Conservation (phyloP, 2,797 vertebrate species). For the Apodemus agrarius region DNA sequence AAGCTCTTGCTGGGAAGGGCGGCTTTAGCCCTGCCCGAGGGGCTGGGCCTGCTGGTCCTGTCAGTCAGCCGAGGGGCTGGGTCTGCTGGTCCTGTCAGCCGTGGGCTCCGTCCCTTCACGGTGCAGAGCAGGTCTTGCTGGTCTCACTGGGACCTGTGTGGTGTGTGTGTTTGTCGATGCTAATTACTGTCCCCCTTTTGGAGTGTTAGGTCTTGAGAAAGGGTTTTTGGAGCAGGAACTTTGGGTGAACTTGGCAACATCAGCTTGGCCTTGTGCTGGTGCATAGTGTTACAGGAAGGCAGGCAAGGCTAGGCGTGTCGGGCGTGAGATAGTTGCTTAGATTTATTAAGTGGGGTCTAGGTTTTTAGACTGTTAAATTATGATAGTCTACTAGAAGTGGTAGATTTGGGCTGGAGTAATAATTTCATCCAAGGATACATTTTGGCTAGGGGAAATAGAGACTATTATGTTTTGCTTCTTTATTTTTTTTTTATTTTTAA, state of each 20-base stretch:
- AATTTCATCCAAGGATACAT: not conserved
- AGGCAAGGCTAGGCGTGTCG: not conserved
- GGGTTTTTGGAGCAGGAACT: not conserved
- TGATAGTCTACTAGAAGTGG: not conserved
- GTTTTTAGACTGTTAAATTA: not conserved
- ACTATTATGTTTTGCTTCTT: not conserved
- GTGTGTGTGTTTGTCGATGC: not conserved
- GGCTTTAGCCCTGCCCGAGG: not conserved
- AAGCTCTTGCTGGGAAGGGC: not conserved
- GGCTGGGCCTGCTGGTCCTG: fast-evolving
- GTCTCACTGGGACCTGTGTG: not conserved
- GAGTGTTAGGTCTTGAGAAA: not conserved
- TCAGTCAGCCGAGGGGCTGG: fast-evolving
- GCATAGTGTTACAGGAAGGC: too few relatives aligned
- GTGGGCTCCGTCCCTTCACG: too few relatives aligned
- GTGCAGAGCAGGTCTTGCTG: not conserved
- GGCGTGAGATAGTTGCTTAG: not conserved
- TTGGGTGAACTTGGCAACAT: not conserved
- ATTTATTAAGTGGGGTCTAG: not conserved
- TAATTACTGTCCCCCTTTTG: not conserved
- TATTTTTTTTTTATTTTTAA: not conserved
- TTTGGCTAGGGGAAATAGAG: conserved; percentile 30
- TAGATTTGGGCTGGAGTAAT: not conserved
- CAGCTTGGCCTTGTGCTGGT: not conserved
- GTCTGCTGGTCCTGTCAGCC: not conserved